Evolutionary conservation across 2,888 invertebrate genomes (phyloP), one percentile per base, ranked within the genome.

Genomic region (Graphium colonna): DNA sequence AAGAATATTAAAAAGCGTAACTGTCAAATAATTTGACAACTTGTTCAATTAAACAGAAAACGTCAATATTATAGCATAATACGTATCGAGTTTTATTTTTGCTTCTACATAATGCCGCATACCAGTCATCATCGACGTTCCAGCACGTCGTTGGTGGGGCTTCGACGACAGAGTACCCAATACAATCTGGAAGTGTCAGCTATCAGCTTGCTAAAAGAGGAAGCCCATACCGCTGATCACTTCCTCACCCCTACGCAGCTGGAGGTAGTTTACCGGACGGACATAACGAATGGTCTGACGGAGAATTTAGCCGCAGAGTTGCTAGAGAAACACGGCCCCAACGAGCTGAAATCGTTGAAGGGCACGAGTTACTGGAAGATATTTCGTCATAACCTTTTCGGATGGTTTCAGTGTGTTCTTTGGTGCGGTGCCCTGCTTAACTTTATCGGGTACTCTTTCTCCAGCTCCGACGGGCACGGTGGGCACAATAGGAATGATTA

Each of bases 401-500:
- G 94, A 28, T 94, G 95, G 71, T 95, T 95, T 72, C 92, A 93
- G 45, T 79, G 92, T 57, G 87, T 95, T 18, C 86, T 95, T 15
- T 95, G 95, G 95, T 73, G 90, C 15, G 93, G 93, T 3, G 92
- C 93, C 3, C 55, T 90, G 0, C 82, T 94, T 7, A 93, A 93
- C 63, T 91, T 93, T 60, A 60, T 91, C 9, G 93, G 92, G 16
- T 94, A 85, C 66, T 73, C 82, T 28, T 76, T 90, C 45, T 72
- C 82, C 10, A 56, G 56, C 1, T 1, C 56, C 1, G 45, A 44
- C 65, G 0, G 65, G 62, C 1, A 31, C 0, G 44, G 59, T 1
- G 77, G 71, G 1, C 82, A 87, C 57, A 63, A 73, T 0, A 57
- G 66, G 0, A 75, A 71, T 12, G 88, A 89, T 56, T 86, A 90